These are phyloP conservation scores for Zeus faber DNA, from an alignment of 2,113 vertebrate species.

Conservation along the genomic window DNA sequence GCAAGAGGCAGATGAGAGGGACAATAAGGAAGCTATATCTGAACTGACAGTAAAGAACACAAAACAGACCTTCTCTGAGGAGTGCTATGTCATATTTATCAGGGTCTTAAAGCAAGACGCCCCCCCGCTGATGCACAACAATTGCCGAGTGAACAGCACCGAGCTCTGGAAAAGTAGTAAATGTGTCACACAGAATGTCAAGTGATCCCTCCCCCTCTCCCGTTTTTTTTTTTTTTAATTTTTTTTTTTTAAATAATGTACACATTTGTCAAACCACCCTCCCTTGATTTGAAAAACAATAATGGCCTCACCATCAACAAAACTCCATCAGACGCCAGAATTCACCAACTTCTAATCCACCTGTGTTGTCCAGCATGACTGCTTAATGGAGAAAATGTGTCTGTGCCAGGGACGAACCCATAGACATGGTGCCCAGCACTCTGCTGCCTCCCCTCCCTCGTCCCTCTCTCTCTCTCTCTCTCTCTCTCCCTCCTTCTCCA, in stretches of 20 bases:
- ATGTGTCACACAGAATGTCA: too few relatives aligned
- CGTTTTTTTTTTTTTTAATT: too few relatives aligned
- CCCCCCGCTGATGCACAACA: background rate
- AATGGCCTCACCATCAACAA: conserved; percentile 10
- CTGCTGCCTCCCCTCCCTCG: conserved; percentile 29
- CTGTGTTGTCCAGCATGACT: conserved; percentile 71
- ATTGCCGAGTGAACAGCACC: background rate
- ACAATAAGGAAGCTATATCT: conserved; percentile 40
- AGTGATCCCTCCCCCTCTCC: background rate
- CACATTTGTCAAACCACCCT: background rate
- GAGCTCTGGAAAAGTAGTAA: too few relatives aligned
- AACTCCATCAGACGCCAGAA: conserved; percentile 32
- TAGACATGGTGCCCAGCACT: conserved; percentile 39
- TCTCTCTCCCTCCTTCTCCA: conserved; percentile 57
- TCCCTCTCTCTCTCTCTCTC: conserved; percentile 25
- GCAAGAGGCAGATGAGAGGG: conserved; percentile 72
- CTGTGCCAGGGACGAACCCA: conserved; percentile 42
- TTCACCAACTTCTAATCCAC: conserved; percentile 67
- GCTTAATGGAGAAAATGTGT: conserved; percentile 39
- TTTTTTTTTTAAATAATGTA: background rate
- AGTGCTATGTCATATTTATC: background rate
- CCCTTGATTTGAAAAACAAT: background rate
- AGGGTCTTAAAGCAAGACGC: background rate
- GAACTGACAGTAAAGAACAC: background rate
- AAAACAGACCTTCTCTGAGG: background rate